Base-by-base conservation (phyloP, 2,113 vertebrate species). In the Takifugu bimaculatus region DNA sequence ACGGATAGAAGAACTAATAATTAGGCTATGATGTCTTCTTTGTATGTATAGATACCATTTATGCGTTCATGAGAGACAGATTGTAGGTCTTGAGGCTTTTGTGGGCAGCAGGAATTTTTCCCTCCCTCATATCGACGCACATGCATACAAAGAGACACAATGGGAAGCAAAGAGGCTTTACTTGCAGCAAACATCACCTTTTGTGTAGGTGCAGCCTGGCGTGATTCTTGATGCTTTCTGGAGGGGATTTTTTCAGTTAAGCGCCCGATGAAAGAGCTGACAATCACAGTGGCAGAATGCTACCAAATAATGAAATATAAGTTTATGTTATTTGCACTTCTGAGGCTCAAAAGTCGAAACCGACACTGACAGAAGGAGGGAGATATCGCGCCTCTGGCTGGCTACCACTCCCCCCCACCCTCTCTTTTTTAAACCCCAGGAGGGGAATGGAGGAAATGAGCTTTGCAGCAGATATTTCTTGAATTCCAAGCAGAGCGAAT, bases 401-500 rank as follows among this genome's bases (percentile, higher is more conserved):
- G 59, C 72, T 57, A 28, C 57, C 50, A n/a, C 57, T 61, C 68
- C 61, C 44, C 59, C 57, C 50, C 44, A 57, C 57, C 50, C 47
- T 57, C 48, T 39, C 11, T 39, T 10, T 35, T 39, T 39, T 39
- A 11, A 50, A 67, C 60, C 57, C 47, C 64, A 48, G 1, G 10
- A 27, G 59, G 56, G 74, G 5, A 54, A 63, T 65, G 56, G 68
- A 81, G 70, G 60, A 39, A 39, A 39, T 50, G 53, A 88, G 81
- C 77, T 71, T 60, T 26, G 44, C 49, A 35, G 60, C 69, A 68
- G 52, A 76, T 70, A 59, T n/a, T 55, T 15, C 57, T 72, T 77
- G 77, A 83, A 85, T 84, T 86, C 83, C 82, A 65, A 57, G 70
- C 54, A 57, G 39, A 65, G 32, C 3, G 67, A 71, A 78, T 87